These are phyloP conservation scores for Cyanoramphus novaezelandiae DNA, from an alignment of 2,113 vertebrate genomes.

Conservation along the genomic window DNA sequence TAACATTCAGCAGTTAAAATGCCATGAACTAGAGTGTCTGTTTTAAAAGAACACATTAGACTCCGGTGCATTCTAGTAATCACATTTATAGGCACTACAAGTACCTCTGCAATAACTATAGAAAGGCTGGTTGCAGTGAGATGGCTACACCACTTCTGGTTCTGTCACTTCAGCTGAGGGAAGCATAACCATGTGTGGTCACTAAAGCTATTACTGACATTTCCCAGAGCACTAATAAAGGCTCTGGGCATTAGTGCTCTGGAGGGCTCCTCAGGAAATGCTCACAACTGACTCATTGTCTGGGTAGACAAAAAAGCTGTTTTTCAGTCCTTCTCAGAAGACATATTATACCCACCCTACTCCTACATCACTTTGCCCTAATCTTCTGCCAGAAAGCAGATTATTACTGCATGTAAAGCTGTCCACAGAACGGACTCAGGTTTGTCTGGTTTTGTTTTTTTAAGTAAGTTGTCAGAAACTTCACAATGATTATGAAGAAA, in stretches of 20 bases:
- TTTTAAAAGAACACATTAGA: background rate
- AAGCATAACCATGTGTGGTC: background rate
- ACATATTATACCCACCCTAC: background rate
- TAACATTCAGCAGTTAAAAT: background rate
- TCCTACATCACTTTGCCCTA: background rate
- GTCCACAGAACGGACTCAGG: background rate
- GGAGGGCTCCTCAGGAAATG: background rate
- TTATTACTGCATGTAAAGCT: background rate
- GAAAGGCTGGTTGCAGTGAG: background rate
- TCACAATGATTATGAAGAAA: background rate
- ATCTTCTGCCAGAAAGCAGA: background rate
- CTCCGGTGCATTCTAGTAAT: rapidly evolving
- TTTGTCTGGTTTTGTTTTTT: background rate
- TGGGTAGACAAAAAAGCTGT: background rate
- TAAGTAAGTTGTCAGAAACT: background rate
- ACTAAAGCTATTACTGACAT: background rate
- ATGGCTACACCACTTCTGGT: background rate
- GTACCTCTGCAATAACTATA: background rate
- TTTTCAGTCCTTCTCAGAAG: background rate
- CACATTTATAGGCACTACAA: background rate
- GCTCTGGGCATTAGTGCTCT: background rate
- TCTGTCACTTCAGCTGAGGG: background rate
- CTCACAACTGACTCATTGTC: background rate
- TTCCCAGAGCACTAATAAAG: background rate
- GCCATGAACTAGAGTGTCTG: background rate